Conservation (phyloP, 2,113 vertebrate genomes). For the Tympanuchus pallidicinctus region DNA sequence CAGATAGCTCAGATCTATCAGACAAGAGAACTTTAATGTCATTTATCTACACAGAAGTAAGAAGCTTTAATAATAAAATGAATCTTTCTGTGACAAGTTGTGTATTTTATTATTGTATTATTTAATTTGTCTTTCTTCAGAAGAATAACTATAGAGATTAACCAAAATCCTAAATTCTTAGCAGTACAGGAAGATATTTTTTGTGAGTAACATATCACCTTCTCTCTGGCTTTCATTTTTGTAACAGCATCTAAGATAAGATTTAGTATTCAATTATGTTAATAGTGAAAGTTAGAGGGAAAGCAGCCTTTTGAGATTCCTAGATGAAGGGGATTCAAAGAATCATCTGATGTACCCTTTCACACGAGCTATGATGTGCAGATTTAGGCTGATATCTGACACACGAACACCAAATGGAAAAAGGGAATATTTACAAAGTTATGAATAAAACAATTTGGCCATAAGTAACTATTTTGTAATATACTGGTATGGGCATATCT, state of each 20-base stretch:
- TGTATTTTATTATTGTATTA: not conserved
- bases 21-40: not conserved
- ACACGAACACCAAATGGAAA: not conserved
- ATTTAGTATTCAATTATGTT: not conserved
- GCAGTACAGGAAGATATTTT: not conserved
- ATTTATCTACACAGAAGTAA: conserved; percentile 3
- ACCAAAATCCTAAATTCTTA: not conserved
- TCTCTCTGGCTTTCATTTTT: not conserved
- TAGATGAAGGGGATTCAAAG: not conserved
- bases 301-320: not conserved
- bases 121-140: not conserved
- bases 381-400: not conserved
- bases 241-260: not conserved
- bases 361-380: not conserved
- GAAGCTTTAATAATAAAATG: not conserved
- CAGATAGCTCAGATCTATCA: not conserved
- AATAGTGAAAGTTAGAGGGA: not conserved
- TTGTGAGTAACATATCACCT: not conserved
- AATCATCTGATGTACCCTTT: not conserved
- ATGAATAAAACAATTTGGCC: not conserved
- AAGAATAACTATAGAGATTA: not conserved
- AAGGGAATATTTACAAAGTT: not conserved
- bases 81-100: not conserved
- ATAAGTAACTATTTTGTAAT: not conserved
- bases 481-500: not conserved